These are phyloP conservation scores for Myotis myotis DNA, from an alignment of 2,797 vertebrate species.

Conservation along the genomic window DNA sequence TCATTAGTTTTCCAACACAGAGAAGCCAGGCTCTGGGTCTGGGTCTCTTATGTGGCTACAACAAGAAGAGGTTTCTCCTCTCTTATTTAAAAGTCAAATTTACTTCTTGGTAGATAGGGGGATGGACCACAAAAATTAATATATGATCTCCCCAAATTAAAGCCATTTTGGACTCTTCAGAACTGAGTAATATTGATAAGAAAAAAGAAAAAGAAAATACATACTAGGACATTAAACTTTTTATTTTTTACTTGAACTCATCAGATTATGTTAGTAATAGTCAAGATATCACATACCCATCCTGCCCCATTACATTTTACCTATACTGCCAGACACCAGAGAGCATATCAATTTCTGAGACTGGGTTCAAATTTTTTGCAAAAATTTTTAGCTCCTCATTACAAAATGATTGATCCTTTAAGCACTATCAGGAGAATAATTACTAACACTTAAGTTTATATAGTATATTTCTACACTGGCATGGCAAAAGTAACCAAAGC, in stretches of 20 bases:
- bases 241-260: background rate
- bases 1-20: background rate
- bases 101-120: background rate
- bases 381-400: background rate
- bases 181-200: background rate
- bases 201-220: background rate
- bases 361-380: background rate
- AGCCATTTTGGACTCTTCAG: background rate
- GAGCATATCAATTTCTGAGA: background rate
- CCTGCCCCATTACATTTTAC: background rate
- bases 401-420: background rate
- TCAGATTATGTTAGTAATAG: background rate
- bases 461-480: background rate
- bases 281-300: background rate
- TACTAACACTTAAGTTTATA: background rate
- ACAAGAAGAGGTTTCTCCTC: background rate
- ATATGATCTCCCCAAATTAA: background rate
- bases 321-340: background rate
- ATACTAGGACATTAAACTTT: background rate
- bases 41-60: background rate
- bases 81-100: constrained; percentile 14
- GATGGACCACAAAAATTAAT: background rate
- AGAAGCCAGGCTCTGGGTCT: background rate
- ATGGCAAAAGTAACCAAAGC: background rate
- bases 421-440: background rate